Conservation (phyloP, 2,888 invertebrate genomes). For the Pseudanteris insignis region DNA sequence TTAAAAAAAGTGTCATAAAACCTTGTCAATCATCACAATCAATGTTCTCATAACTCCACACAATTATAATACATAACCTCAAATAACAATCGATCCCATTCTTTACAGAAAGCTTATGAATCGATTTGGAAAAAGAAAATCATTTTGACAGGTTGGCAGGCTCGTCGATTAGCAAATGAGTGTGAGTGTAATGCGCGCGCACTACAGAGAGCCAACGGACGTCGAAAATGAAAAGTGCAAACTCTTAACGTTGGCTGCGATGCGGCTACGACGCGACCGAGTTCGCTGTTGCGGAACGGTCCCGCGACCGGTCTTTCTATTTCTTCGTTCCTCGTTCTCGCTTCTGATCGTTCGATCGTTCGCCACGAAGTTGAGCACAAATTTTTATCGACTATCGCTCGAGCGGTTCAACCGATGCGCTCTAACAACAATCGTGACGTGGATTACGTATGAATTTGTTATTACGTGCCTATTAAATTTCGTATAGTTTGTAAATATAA, state of each 20-base stretch:
- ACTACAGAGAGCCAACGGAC: constrained; percentile 29
- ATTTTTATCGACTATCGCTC: constrained; percentile 16
- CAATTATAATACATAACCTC: no score
- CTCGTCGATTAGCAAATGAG: no score
- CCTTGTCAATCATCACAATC: no score
- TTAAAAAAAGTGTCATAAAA: no score
- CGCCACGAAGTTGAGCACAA: constrained; percentile 14
- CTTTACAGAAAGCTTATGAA: no score
- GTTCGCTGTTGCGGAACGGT: constrained; percentile 46
- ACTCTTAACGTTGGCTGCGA: constrained; percentile 40
- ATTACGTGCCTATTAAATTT: no score
- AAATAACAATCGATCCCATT: no score
- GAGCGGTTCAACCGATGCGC: constrained; percentile 6
- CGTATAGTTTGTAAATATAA: background rate
- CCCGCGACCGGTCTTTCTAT: constrained; percentile 45
- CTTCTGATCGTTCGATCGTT: constrained; percentile 35
- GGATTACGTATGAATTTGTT: no score
- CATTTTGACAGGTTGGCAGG: no score
- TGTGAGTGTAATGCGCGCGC: constrained; percentile 21
- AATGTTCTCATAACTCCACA: no score
- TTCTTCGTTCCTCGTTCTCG: constrained; percentile 36
- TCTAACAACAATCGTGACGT: background rate
- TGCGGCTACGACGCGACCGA: constrained; percentile 45
- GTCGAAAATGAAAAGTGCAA: constrained; percentile 43
- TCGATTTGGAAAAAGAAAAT: no score